These are phyloP conservation scores for Eutrigla gurnardus DNA, from an alignment of 2,797 vertebrate genomes.

Conservation along the genomic window DNA sequence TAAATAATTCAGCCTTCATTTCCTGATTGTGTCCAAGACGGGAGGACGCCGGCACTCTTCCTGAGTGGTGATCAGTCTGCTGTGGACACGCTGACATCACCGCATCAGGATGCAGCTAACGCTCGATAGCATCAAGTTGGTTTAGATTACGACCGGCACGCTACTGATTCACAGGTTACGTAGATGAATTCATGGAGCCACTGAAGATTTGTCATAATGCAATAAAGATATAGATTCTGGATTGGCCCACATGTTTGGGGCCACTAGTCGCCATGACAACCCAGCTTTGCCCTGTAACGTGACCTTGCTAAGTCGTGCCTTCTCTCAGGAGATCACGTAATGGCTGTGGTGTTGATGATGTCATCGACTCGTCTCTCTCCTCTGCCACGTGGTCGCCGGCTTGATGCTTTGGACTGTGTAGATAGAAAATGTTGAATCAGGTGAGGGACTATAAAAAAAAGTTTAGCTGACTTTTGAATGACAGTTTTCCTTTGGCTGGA, in stretches of 20 bases:
- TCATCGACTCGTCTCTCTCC: conserved; percentile 25
- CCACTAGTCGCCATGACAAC: conserved; percentile 24
- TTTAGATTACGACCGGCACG: not conserved
- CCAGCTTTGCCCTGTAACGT: conserved; percentile 28
- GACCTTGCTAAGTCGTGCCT: conserved; percentile 17
- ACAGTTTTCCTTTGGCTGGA: not conserved
- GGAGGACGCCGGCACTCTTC: not conserved
- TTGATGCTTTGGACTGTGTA: no score
- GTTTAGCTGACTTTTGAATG: not conserved
- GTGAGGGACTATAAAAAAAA: no score
- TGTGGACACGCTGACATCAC: conserved; percentile 6
- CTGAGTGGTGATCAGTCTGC: not conserved
- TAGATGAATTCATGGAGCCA: not conserved
- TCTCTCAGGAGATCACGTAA: conserved; percentile 37
- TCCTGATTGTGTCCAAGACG: conserved; percentile 52
- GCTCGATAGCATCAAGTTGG: not conserved
- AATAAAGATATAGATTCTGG: not conserved
- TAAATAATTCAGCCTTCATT: conserved; percentile 78
- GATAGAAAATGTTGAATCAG: no score
- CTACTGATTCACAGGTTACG: not conserved
- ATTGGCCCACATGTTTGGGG: not conserved
- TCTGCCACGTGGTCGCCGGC: not conserved
- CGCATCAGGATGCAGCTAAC: not conserved
- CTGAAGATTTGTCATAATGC: not conserved
- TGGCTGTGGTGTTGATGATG: conserved; percentile 47